These are phyloP conservation scores for Mormyrus lacerda DNA, from an alignment of 2,113 vertebrate species.

Conservation along the genomic window DNA sequence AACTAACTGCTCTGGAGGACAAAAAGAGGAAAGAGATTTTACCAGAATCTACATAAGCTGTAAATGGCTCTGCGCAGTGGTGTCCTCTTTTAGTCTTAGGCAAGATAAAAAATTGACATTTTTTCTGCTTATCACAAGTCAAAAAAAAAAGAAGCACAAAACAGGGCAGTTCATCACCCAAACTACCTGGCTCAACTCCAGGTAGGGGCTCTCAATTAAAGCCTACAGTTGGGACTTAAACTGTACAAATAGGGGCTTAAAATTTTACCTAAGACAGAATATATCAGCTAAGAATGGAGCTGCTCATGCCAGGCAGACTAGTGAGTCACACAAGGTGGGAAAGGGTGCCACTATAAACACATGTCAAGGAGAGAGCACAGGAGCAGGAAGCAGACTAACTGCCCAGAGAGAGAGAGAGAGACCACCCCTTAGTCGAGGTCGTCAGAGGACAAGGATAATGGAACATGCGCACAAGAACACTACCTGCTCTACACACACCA, in stretches of 20 bases:
- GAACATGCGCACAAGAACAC: neutral
- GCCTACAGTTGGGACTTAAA: neutral
- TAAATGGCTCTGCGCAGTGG: neutral
- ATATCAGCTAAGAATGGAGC: neutral
- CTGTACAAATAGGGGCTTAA: neutral
- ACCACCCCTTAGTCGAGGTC: neutral
- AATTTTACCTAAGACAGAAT: neutral
- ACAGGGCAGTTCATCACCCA: neutral
- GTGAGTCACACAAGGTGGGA: neutral
- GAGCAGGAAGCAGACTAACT: constrained; percentile 2
- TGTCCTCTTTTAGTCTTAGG: neutral
- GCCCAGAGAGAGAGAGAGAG: neutral
- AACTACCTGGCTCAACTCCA: neutral
- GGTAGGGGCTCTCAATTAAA: neutral
- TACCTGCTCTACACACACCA: neutral
- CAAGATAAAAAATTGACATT: neutral
- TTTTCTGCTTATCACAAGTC: neutral
- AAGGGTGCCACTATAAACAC: neutral
- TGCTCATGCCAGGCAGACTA: neutral
- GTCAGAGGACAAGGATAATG: neutral
- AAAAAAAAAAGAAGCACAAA: neutral
- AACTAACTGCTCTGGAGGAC: neutral
- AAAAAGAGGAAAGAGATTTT: neutral
- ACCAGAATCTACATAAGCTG: neutral
- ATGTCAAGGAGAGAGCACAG: neutral